Evolutionary conservation across 1,140 invertebrate genomes (phyloP), one percentile per base, ranked within the genome.

Genomic region (Sinella curviseta): DNA sequence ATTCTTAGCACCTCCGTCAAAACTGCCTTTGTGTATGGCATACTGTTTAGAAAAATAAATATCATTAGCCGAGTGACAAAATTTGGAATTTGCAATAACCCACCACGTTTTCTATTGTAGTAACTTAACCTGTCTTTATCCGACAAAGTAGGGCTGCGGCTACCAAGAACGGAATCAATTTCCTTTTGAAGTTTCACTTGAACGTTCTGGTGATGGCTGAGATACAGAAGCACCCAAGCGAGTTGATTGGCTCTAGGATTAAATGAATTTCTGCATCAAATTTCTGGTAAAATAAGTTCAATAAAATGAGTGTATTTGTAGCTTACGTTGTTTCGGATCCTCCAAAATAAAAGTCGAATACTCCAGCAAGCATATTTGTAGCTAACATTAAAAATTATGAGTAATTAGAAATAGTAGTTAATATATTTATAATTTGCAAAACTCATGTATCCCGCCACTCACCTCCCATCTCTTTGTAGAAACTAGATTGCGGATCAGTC

Each of bases 1-100:
- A 60, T n/a, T 24, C 77, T 26, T 1, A 78, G 16, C 0, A 70
- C 17, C 35, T 78, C 77, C 14, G 8, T 8, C n/a, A 78, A 30
- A 14, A 78, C 28, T 1, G 77, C 77, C 35, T 78, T 33, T 1
- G 77, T 78, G 33, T 70, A 78, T 20, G 77, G 77, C 57, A 78
- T 77, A 1, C 57, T 14, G 65, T 70, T 14, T 3, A 31, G 31
- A 70, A 70, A 70, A 70, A 3, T 14, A 12, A 26, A 26, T 17
- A 12, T 60, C 24, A 60, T 60, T 16, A 60, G 12, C 24, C 24
- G 57, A n/a, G 39, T 60, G 24, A 14, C 12, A 3, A 16, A n/a
- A 60, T n/a, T 17, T 17, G 57, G 17, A 8, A 48, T 8, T 48
- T 48, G 39, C 4, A 48, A 48, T 8, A 8, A 17, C 24, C 12